Evolutionary conservation across 2,888 invertebrate species (phyloP).

Genomic region (Orchesella flavescens): DNA sequence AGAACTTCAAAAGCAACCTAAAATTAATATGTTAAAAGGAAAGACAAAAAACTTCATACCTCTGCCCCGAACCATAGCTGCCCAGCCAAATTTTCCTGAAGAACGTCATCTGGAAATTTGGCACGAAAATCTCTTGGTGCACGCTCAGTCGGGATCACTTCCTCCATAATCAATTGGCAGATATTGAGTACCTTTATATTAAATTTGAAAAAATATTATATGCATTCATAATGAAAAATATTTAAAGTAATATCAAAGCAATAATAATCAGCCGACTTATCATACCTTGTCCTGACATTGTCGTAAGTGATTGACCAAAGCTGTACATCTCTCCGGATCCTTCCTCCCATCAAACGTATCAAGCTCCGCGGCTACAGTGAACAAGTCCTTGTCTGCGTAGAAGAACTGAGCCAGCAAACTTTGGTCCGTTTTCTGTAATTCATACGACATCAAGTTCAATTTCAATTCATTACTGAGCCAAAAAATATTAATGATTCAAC

Average conservation of each 20-base stretch:
- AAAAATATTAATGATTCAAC: not conserved
- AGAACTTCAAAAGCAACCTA: not conserved
- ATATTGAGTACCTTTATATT: slow-evolving; percentile 85
- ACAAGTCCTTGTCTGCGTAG: slow-evolving; percentile 97
- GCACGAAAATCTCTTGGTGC: slow-evolving; percentile 96
- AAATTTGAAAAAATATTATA: not conserved
- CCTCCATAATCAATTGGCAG: slow-evolving; percentile 96
- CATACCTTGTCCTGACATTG: slow-evolving; percentile 86
- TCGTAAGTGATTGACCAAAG: slow-evolving; percentile 93
- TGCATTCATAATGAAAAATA: not conserved
- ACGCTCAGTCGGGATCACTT: slow-evolving; percentile 87
- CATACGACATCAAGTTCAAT: slow-evolving; percentile 42
- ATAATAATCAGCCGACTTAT: too few species aligned
- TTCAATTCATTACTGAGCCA: slow-evolving; percentile 14
- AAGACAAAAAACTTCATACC: slow-evolving; percentile 76
- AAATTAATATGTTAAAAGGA: not conserved
- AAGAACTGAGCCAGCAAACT: slow-evolving; percentile 96
- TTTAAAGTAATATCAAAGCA: not conserved
- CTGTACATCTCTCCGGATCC: slow-evolving; percentile 96
- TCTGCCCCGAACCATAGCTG: slow-evolving; percentile 99
- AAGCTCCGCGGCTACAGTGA: slow-evolving; percentile 94
- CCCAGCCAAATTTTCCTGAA: slow-evolving; percentile 97
- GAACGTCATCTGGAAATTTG: slow-evolving; percentile 98
- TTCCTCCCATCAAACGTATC: slow-evolving; percentile 99
- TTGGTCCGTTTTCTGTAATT: slow-evolving; percentile 90